phyloP scores from a whole-genome alignment of 2,797 vertebrate genomes.

The Pagetopsis macropterus region DNA sequence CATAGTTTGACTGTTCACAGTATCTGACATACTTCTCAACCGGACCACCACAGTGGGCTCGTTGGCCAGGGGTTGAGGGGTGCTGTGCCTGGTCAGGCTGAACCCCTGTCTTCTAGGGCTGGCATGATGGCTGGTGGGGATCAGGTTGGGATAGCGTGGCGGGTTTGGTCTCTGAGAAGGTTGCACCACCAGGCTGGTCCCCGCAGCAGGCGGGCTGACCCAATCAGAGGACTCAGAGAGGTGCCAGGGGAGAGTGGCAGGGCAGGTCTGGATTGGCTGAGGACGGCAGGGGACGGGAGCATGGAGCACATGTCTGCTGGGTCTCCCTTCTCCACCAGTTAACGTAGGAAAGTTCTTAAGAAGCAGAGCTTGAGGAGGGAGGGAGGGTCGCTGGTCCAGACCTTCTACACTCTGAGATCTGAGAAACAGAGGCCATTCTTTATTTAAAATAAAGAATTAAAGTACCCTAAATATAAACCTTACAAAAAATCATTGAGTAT shows the following conservation, averaged over 20 bases:
- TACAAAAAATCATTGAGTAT: too few relatives aligned
- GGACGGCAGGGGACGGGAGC: constrained; percentile 79
- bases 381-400: constrained; percentile 34
- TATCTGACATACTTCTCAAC: constrained; percentile 58
- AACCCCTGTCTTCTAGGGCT: constrained; percentile 28
- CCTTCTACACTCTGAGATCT: constrained; percentile 65
- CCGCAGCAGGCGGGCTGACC: constrained; percentile 46
- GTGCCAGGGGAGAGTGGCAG: constrained; percentile 68
- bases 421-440: constrained; percentile 9
- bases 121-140: constrained; percentile 44
- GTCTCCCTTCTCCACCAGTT: constrained; percentile 48
- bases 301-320: constrained; percentile 63
- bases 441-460: too few relatives aligned
- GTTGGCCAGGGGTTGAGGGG: constrained; percentile 5
- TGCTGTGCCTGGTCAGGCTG: constrained; percentile 53
- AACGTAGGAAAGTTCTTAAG: constrained; percentile 49
- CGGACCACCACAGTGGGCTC: constrained; percentile 68
- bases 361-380: constrained; percentile 35
- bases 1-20: constrained; percentile 30
- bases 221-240: constrained; percentile 74
- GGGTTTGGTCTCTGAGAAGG: constrained; percentile 39
- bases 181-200: constrained; percentile 35
- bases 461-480: too few relatives aligned
- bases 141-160: constrained; percentile 58
- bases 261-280: constrained; percentile 67